Evolutionary conservation across 2,797 vertebrate species (phyloP).

Genomic region (Schizothorax lantsangensis): DNA sequence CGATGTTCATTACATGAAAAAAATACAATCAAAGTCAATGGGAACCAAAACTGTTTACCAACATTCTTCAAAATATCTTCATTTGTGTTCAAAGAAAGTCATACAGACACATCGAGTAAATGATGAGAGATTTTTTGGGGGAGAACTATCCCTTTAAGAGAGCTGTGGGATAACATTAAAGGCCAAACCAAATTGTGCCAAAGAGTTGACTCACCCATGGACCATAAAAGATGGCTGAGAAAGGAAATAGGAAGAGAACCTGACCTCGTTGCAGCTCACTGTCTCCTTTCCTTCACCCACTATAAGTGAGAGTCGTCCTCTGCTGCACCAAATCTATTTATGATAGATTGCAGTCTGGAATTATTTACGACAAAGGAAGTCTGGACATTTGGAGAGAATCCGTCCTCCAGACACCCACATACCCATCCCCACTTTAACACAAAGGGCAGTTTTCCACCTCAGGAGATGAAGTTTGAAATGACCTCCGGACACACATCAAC

Average conservation of each 20-base stretch:
- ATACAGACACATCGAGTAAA: not conserved
- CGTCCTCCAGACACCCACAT: constrained; percentile 16
- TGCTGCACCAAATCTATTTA: constrained; percentile 48
- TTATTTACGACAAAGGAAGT: constrained; percentile 45
- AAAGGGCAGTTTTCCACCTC: constrained; percentile 29
- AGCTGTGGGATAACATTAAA: not conserved
- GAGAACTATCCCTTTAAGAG: not conserved
- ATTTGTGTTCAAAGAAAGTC: not conserved
- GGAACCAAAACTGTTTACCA: not conserved
- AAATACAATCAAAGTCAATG: not conserved
- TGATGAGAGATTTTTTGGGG: not conserved
- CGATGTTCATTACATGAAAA: not conserved
- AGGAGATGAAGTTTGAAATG: constrained; percentile 38
- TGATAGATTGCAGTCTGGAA: constrained; percentile 48
- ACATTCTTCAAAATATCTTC: constrained; percentile 3
- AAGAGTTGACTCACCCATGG: constrained; percentile 51
- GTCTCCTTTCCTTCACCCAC: constrained; percentile 48
- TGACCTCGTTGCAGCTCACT: constrained; percentile 51
- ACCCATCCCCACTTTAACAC: not conserved
- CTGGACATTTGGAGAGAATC: constrained; percentile 46
- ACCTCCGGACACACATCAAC: constrained; percentile 56
- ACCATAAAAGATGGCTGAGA: constrained; percentile 32
- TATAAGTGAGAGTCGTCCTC: constrained; percentile 30
- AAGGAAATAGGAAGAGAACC: constrained; percentile 29
- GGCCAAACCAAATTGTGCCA: constrained; percentile 44